Conservation (phyloP, 2,888 invertebrate species). For the Agriotes lineatus region DNA sequence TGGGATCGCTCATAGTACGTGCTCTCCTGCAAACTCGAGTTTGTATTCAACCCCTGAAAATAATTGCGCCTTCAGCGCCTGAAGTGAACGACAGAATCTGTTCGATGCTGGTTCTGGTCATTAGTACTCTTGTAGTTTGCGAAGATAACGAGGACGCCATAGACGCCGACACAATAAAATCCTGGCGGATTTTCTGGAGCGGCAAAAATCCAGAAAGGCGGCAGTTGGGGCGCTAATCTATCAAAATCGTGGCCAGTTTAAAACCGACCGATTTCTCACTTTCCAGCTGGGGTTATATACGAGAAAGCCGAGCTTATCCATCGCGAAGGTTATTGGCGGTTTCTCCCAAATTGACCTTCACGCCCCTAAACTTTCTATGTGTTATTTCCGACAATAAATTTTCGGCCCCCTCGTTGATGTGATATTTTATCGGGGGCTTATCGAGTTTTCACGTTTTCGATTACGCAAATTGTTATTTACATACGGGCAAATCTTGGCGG, state of each 20-base stretch:
- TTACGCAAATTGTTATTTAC: slow-evolving; percentile 37
- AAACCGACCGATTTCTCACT: too few species aligned
- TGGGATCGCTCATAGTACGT: not conserved
- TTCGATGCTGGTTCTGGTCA: too few species aligned
- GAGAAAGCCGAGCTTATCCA: not conserved
- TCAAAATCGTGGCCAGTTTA: too few species aligned
- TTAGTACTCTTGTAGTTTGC: too few species aligned
- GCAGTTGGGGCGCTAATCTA: too few species aligned
- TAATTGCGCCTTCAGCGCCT: slow-evolving; percentile 8
- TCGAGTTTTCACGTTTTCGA: slow-evolving; percentile 35
- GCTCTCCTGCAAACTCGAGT: not conserved
- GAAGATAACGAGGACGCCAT: too few species aligned
- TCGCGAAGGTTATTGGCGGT: not conserved
- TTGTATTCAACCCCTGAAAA: slow-evolving; percentile 1
- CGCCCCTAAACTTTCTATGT: slow-evolving; percentile 14
- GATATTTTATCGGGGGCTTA: slow-evolving; percentile 31
- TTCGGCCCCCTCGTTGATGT: slow-evolving; percentile 25
- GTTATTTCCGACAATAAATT: slow-evolving; percentile 29
- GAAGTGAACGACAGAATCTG: not conserved
- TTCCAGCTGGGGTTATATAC: too few species aligned
- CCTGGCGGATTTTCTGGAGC: not conserved
- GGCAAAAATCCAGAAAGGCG: too few species aligned
- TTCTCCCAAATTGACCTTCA: slow-evolving; percentile 16
- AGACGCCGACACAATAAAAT: not conserved
- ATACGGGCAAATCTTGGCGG: slow-evolving; percentile 27